Base-by-base conservation (phyloP, 1,140 invertebrate genomes). In the Heliothis virescens region DNA sequence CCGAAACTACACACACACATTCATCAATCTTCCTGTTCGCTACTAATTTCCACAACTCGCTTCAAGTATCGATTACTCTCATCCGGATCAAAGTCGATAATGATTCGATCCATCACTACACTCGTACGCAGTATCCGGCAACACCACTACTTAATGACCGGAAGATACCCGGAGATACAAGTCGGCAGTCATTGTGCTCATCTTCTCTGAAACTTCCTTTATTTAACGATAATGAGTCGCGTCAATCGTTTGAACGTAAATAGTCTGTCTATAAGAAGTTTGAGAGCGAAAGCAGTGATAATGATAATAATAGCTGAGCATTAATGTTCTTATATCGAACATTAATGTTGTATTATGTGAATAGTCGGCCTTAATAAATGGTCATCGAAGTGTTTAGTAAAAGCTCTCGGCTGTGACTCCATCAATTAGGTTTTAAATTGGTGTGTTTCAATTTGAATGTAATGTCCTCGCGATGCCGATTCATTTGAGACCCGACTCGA, bases 91-190 rank as follows among this genome's bases (percentile, higher is more conserved):
- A 48, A 73, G 71, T 16, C 53, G 52, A 73, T 73, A 62, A 75
- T 75, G 57, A 76, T 18, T 63, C 21, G 18, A 76, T 65, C 60
- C 74, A 63, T 76, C 74, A 65, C 65, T 65, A 59, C 12, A 29
- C 60, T 63, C 74, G 53, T 48, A 10, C 74, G 26, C 47, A 29
- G 59, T 60, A 53, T 76, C 74, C 74, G 74, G 59, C 60, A 48
- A 21, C 73, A 65, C 21, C 53, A 53, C 15, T 3, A 10, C 65
- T 60, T 80, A 80, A 80, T 80, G 79, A 80, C 79, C 69, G 60
- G 72, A 80, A 80, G 60, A 47, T 65, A 21, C 29, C 50, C 29
- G 34, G 69, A 63, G 41, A 59, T 62, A 26, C 21, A 55, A 57
- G 52, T 72, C 69, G 48, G 26, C 59, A 16, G 73, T 50, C 47